Percentiles rank a stretch among this genome's conserved stretches.
phyloP scores from a whole-genome alignment of 1,140 invertebrate species.

The Caenorhabditis inopinata region DNA sequence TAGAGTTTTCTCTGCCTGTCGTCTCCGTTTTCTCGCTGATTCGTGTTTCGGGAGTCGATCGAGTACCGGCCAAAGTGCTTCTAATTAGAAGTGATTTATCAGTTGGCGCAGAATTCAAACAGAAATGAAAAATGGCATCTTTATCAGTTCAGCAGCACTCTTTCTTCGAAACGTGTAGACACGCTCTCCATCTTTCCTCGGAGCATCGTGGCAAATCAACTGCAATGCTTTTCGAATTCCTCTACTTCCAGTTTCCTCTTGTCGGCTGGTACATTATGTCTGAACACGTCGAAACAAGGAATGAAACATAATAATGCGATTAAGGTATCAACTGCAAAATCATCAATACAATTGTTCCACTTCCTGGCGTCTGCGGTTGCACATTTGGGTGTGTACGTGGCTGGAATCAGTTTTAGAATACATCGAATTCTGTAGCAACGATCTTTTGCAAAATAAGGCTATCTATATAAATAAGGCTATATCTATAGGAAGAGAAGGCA shows the following conservation, averaged over 20 bases:
- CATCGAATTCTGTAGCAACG: too few relatives aligned
- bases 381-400: too few relatives aligned
- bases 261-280: background rate
- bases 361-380: background rate
- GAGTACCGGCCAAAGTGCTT: background rate
- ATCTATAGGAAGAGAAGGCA: too few relatives aligned
- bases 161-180: constrained; percentile 15
- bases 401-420: too few relatives aligned
- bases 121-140: background rate
- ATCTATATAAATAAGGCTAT: too few relatives aligned
- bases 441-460: too few relatives aligned
- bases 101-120: background rate
- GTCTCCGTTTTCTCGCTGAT: too few relatives aligned
- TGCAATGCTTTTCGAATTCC: background rate
- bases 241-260: background rate
- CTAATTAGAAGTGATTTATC: constrained; percentile 14
- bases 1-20: constrained; percentile 21
- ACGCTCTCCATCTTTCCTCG: background rate
- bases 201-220: constrained; percentile 6
- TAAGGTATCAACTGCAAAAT: background rate
- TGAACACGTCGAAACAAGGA: constrained; percentile 9
- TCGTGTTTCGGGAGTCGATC: background rate
- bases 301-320: constrained; percentile 8
- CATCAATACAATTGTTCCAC: background rate
- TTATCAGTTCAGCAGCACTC: constrained; percentile 15